Conservation (phyloP, 2,797 vertebrate genomes). For the Gymnothorax javanicus region DNA sequence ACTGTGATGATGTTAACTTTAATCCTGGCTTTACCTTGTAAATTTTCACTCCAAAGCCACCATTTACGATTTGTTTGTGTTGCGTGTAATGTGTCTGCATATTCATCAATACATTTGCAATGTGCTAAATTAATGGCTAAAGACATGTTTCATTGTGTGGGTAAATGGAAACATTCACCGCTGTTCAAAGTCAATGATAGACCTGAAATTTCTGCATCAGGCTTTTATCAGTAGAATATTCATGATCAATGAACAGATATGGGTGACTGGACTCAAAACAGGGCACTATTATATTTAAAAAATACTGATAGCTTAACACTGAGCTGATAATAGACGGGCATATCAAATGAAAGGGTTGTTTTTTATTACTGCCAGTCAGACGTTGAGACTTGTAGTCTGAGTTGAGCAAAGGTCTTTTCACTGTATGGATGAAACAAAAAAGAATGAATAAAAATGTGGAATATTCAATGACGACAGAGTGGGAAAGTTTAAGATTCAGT, state of each 20-base stretch:
- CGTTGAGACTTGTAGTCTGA: neutral
- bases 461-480: no score
- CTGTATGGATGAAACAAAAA: no score
- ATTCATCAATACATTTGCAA: neutral
- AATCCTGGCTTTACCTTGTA: neutral
- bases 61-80: neutral
- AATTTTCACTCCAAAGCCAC: neutral
- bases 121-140: neutral
- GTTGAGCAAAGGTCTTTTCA: no score
- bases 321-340: neutral
- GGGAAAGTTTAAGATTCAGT: no score
- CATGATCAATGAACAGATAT: neutral
- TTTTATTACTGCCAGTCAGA: neutral
- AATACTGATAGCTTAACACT: neutral
- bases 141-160: neutral
- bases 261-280: neutral
- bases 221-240: neutral
- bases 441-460: no score
- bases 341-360: neutral
- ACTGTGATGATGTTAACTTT: neutral
- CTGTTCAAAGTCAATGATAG: neutral
- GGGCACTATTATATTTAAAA: neutral
- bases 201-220: neutral
- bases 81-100: neutral
- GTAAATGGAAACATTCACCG: constrained; percentile 2